Evolutionary conservation across 23 tunicate species (phyloP).

Genomic region (Phallusia fumigata): DNA sequence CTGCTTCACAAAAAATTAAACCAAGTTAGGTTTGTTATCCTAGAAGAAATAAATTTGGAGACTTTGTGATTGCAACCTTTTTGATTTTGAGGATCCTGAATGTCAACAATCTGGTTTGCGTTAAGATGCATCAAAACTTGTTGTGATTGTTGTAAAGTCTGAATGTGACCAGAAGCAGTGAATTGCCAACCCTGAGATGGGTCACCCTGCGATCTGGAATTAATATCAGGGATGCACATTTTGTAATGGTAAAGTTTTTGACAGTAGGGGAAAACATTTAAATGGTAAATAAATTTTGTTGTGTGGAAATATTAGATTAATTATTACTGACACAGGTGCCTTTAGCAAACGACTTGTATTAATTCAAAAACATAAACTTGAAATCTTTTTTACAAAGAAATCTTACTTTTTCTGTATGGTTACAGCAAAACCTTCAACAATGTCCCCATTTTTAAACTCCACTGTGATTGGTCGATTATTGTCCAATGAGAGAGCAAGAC

Average conservation of each 20-base stretch:
- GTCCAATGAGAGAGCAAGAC: constrained; percentile 56
- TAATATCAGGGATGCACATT: background rate
- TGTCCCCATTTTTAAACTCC: constrained; percentile 38
- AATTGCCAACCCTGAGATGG: constrained; percentile 51
- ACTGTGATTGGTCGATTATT: constrained; percentile 46
- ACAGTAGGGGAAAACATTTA: no score
- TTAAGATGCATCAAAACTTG: constrained; percentile 43
- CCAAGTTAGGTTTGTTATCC: no score
- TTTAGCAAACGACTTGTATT: no score
- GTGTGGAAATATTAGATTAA: no score
- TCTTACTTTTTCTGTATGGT: constrained; percentile 51
- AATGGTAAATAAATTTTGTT: no score
- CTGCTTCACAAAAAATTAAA: no score
- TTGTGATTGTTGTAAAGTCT: background rate
- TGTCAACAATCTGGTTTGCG: background rate
- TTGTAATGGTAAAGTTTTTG: no score
- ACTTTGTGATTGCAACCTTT: background rate
- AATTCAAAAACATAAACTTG: no score
- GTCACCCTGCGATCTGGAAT: constrained; percentile 16
- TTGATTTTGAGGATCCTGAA: constrained; percentile 16
- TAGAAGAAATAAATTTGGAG: no score
- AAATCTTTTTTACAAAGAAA: background rate
- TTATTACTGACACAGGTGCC: no score
- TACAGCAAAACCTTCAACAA: constrained; percentile 49
- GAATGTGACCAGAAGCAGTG: constrained; percentile 62